phyloP scores from a whole-genome alignment of 2,113 vertebrate genomes.

The Corythornis vintsioides region DNA sequence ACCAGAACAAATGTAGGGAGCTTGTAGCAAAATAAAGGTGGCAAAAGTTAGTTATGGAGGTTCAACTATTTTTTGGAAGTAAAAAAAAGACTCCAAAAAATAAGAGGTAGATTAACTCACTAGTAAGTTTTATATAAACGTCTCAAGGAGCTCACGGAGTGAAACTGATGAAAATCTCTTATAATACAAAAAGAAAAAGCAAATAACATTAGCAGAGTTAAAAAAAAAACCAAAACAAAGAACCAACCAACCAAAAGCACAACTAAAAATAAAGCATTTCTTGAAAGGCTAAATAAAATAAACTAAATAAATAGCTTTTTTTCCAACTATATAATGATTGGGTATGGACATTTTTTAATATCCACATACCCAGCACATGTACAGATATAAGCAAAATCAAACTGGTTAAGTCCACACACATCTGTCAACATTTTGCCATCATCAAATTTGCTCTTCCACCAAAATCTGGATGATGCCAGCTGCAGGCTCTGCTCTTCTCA shows the following conservation, averaged over 20 bases:
- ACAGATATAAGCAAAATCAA: not conserved
- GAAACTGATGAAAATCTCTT: slow-evolving; percentile 83
- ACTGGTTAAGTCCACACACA: not conserved
- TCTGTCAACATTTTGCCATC: not conserved
- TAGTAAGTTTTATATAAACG: slow-evolving; percentile 87
- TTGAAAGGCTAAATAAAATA: slow-evolving; percentile 1
- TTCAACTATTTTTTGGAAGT: not conserved
- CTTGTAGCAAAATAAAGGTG: slow-evolving; percentile 14
- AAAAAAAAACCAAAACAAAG: slow-evolving; percentile 12
- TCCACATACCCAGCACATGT: not conserved
- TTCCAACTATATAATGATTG: not conserved
- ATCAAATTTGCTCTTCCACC: not conserved
- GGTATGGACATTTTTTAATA: not conserved
- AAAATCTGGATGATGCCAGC: not conserved
- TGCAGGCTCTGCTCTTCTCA: not conserved
- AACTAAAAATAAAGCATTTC: slow-evolving; percentile 35
- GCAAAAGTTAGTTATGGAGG: slow-evolving; percentile 23
- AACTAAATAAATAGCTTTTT: not conserved
- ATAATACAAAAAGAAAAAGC: slow-evolving; percentile 57
- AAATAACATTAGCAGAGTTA: slow-evolving; percentile 41
- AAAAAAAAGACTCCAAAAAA: slow-evolving; percentile 41
- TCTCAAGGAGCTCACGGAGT: slow-evolving; percentile 89
- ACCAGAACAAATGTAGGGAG: slow-evolving; percentile 34
- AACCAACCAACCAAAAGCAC: too few species aligned
- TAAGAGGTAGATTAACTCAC: slow-evolving; percentile 78